A percentile compares a stretch with the other conserved stretches of the same genome.
Evolutionary conservation across 1,140 invertebrate genomes (phyloP).

Genomic region (Oncopeltus fasciatus): DNA sequence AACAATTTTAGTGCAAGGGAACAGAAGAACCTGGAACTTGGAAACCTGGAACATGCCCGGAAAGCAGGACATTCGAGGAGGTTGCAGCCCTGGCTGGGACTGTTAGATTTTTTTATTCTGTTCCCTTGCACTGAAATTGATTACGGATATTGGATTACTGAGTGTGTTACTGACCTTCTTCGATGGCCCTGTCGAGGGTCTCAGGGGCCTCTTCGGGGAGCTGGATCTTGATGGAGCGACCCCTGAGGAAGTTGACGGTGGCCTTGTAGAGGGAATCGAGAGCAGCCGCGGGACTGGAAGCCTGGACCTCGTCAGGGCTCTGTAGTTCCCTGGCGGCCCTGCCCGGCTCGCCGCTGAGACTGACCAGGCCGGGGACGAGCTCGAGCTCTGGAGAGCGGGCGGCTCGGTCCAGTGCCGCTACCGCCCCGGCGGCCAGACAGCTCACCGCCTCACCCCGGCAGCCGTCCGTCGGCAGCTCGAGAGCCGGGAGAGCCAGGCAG

Average conservation of each 20-base stretch:
- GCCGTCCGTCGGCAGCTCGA: too few species aligned
- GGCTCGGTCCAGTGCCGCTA: constrained; percentile 38
- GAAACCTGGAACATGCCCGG: too few species aligned
- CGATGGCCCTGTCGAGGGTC: constrained; percentile 38
- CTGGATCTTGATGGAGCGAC: constrained; percentile 43
- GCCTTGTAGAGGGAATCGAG: constrained; percentile 38
- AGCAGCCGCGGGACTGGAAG: constrained; percentile 30
- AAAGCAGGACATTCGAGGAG: too few species aligned
- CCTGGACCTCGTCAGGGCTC: constrained; percentile 36
- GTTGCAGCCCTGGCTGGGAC: too few species aligned
- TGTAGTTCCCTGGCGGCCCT: constrained; percentile 31
- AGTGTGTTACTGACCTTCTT: constrained; percentile 45
- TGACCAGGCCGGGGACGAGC: constrained; percentile 37
- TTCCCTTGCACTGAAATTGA: too few species aligned
- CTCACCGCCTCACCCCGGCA: constrained; percentile 31
- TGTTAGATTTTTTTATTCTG: too few species aligned
- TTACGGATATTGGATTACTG: too few species aligned
- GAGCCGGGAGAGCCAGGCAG: too few species aligned
- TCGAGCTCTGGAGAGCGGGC: constrained; percentile 39
- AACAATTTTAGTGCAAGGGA: too few species aligned
- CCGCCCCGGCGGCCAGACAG: constrained; percentile 42
- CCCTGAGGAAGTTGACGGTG: constrained; percentile 37
- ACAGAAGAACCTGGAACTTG: too few species aligned
- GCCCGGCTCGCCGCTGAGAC: constrained; percentile 38
- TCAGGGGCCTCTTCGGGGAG: constrained; percentile 36